A percentile compares a stretch with the other conserved stretches of the same genome.
These are phyloP conservation scores for Melieria picta DNA, from an alignment of 2,888 invertebrate species.

Conservation along the genomic window DNA sequence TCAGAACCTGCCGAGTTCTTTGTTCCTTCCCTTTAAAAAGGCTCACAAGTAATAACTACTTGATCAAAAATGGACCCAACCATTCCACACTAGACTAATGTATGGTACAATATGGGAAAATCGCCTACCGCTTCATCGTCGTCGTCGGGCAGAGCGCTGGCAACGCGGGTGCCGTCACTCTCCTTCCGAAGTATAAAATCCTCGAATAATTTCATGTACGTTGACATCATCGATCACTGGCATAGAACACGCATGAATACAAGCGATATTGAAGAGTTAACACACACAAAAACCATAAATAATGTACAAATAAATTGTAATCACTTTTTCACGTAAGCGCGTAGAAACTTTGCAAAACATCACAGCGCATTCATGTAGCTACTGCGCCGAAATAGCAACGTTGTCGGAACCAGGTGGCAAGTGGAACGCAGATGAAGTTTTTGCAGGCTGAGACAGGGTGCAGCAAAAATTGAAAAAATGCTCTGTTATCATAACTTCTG, in stretches of 20 bases:
- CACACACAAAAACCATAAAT: too few relatives aligned
- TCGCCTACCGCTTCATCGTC: slow-evolving; percentile 31
- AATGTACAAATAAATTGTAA: not conserved
- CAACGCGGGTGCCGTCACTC: slow-evolving; percentile 32
- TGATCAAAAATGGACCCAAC: too few relatives aligned
- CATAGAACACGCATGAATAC: slow-evolving; percentile 2
- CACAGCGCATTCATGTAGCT: not conserved
- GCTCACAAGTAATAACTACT: too few relatives aligned
- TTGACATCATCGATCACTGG: slow-evolving; percentile 37
- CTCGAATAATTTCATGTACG: slow-evolving; percentile 51
- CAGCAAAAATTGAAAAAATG: too few relatives aligned
- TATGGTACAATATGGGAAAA: too few relatives aligned
- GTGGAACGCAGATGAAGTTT: too few relatives aligned
- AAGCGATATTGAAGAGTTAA: not conserved
- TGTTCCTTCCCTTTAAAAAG: too few relatives aligned
- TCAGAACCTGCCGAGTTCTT: not conserved
- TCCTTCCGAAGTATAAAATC: slow-evolving; percentile 52
- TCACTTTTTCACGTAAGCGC: not conserved
- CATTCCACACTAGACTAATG: too few relatives aligned
- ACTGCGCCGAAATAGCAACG: too few relatives aligned
- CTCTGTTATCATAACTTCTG: too few relatives aligned
- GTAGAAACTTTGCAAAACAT: not conserved
- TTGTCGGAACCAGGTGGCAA: too few relatives aligned
- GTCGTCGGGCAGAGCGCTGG: slow-evolving; percentile 36
- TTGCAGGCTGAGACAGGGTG: too few relatives aligned